These are phyloP conservation scores for Struthidea cinerea DNA, from an alignment of 2,113 vertebrate species.

Conservation along the genomic window DNA sequence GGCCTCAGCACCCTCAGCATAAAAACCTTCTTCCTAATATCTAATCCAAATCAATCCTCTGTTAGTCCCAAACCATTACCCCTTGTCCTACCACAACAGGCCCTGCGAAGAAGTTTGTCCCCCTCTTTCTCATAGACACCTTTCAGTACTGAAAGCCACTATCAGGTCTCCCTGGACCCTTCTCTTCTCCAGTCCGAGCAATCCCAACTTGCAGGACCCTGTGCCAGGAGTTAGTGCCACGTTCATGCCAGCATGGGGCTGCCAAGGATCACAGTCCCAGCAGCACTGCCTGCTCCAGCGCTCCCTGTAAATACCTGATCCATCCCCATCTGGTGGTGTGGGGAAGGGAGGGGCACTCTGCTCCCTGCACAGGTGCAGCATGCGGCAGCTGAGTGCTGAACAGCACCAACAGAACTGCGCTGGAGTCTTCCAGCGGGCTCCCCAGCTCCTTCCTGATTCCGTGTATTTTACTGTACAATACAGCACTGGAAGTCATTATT, in stretches of 20 bases:
- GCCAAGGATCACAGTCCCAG: fast-evolving
- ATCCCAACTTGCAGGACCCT: fast-evolving
- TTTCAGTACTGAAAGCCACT: not conserved
- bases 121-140: not conserved
- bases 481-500: not conserved
- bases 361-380: not conserved
- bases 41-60: not conserved
- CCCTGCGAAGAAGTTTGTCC: not conserved
- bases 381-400: fast-evolving
- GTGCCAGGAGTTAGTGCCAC: not conserved
- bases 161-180: not conserved
- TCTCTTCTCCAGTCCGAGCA: not conserved
- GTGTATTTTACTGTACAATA: not conserved
- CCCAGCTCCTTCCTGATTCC: not conserved
- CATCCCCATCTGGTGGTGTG: fast-evolving
- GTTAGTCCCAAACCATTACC: not conserved
- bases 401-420: not conserved
- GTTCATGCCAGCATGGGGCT: fast-evolving
- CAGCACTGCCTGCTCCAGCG: not conserved
- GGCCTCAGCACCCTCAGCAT: not conserved
- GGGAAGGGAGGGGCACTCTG: not conserved
- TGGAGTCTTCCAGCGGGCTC: not conserved
- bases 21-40: not conserved
- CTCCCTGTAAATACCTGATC: fast-evolving
- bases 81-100: not conserved